Conservation (phyloP, 2,113 vertebrate genomes). For the Rhadina sibilatrix region DNA sequence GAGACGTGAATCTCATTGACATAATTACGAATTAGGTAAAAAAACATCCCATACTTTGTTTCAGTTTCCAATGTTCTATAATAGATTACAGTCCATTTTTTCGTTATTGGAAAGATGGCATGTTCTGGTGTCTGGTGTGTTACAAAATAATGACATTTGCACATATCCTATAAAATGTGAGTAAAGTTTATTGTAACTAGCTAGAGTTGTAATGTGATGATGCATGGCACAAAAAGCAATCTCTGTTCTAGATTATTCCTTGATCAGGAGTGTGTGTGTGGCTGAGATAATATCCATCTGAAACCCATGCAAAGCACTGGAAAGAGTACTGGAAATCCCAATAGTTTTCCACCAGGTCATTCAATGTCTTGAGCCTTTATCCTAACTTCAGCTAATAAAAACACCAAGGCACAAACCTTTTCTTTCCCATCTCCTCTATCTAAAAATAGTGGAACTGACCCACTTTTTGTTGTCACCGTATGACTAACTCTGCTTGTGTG, state of each 20-base stretch:
- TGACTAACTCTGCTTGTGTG: background rate
- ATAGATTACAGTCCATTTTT: background rate
- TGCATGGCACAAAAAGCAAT: background rate
- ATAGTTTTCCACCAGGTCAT: background rate
- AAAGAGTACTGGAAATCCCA: background rate
- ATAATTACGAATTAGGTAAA: background rate
- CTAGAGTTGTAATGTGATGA: background rate
- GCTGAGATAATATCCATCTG: background rate
- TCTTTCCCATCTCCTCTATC: background rate
- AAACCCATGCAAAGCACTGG: background rate
- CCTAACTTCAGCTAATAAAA: background rate
- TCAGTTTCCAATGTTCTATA: background rate
- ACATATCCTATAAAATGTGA: background rate
- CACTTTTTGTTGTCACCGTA: background rate
- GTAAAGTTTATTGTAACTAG: background rate
- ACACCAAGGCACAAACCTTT: background rate
- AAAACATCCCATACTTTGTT: background rate
- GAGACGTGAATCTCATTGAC: background rate
- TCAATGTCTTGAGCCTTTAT: background rate
- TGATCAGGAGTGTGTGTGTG: background rate
- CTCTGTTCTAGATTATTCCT: background rate
- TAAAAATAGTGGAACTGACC: background rate
- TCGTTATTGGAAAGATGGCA: background rate
- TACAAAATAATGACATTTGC: background rate
- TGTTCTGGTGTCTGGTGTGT: background rate